Percentiles rank a stretch among this genome's conserved stretches.
Evolutionary conservation across 1,140 invertebrate species (phyloP).

Genomic region (Gerris buenoi): DNA sequence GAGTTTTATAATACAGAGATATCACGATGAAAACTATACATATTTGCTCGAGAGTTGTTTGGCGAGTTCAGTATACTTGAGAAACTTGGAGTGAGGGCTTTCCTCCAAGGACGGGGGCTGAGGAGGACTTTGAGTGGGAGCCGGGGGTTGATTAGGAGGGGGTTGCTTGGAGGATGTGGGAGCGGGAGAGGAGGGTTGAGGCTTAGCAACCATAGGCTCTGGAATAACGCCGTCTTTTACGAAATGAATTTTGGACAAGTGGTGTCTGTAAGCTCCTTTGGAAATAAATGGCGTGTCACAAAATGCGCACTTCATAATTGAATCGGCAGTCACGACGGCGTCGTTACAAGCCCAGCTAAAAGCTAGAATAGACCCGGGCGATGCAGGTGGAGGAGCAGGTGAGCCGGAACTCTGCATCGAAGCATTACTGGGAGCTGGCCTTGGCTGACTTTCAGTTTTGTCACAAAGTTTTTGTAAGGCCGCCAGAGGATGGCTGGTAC

Average conservation of each 20-base stretch:
- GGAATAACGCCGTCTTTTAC: slow-evolving; percentile 78
- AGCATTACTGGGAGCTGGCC: slow-evolving; percentile 11
- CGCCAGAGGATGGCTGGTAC: slow-evolving; percentile 71
- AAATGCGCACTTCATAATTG: slow-evolving; percentile 87
- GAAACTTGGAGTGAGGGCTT: slow-evolving; percentile 88
- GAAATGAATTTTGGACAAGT: slow-evolving; percentile 91
- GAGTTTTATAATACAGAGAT: slow-evolving; percentile 2
- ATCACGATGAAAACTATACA: slow-evolving; percentile 40
- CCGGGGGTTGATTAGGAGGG: slow-evolving; percentile 28
- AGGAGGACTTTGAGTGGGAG: slow-evolving; percentile 32
- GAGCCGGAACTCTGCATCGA: slow-evolving; percentile 10
- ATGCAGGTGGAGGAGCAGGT: slow-evolving; percentile 33
- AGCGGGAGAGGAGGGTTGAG: slow-evolving; percentile 25
- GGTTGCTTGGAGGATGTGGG: slow-evolving; percentile 27
- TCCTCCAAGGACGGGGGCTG: slow-evolving; percentile 48
- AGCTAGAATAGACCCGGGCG: slow-evolving; percentile 66
- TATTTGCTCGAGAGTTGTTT: slow-evolving; percentile 93
- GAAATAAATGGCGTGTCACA: slow-evolving; percentile 93
- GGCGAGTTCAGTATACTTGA: slow-evolving; percentile 90
- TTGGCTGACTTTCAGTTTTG: slow-evolving; percentile 65
- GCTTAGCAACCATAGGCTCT: slow-evolving; percentile 45
- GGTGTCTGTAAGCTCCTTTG: slow-evolving; percentile 90
- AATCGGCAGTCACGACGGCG: slow-evolving; percentile 66
- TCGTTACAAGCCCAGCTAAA: slow-evolving; percentile 90
- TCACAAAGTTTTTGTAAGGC: slow-evolving; percentile 88